phyloP scores from a whole-genome alignment of 2,797 vertebrate species.

The Gobio occitaniae region DNA sequence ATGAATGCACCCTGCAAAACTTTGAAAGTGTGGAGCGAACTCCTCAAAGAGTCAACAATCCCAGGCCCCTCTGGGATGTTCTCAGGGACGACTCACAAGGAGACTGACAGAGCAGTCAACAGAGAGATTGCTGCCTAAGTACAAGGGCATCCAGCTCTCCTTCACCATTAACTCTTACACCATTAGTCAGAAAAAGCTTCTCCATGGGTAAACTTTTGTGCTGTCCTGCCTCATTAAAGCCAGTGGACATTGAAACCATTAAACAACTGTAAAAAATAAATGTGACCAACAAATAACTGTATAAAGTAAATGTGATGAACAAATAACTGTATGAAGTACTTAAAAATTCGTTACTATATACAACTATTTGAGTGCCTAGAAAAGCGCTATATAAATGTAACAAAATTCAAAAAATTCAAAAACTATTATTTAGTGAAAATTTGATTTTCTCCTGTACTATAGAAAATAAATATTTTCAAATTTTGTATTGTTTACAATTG shows the following conservation, averaged over 20 bases:
- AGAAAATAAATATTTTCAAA: background rate
- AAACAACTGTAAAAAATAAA: background rate
- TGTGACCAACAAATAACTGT: background rate
- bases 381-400: no score
- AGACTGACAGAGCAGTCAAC: constrained; percentile 45
- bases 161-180: background rate
- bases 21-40: constrained; percentile 16
- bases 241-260: background rate
- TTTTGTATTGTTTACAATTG: background rate
- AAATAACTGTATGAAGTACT: background rate
- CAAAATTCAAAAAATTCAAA: no score
- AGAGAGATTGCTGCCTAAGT: constrained; percentile 13
- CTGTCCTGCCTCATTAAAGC: background rate
- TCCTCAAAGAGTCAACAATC: constrained; percentile 43
- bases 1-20: constrained; percentile 10
- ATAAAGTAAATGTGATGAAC: background rate
- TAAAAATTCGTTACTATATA: background rate
- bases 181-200: constrained; percentile 10
- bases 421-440: background rate
- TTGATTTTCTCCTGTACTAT: background rate
- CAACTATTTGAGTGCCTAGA: background rate
- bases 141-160: constrained; percentile 35
- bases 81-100: constrained; percentile 46
- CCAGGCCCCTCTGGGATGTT: constrained; percentile 36
- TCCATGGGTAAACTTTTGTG: background rate